These are phyloP conservation scores for Synaphobranchus kaupii DNA, from an alignment of 2,797 vertebrate genomes.

Conservation along the genomic window DNA sequence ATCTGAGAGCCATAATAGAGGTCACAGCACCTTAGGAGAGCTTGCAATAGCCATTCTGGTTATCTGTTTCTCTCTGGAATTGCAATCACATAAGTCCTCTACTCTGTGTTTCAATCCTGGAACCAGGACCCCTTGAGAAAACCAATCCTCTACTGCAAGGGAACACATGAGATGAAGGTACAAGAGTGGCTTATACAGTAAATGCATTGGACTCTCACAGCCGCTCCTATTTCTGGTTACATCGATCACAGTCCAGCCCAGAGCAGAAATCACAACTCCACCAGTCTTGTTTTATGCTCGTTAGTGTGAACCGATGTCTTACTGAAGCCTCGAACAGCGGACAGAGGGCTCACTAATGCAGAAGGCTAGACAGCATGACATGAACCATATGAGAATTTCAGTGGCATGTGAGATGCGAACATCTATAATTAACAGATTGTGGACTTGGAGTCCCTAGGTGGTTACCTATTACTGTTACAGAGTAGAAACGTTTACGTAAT, in stretches of 20 bases:
- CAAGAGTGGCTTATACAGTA: background rate
- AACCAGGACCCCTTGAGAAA: background rate
- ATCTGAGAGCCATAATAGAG: no score
- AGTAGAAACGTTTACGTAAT: background rate
- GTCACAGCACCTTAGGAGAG: background rate
- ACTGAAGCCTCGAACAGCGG: background rate
- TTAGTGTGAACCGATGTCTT: background rate
- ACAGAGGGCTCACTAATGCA: background rate
- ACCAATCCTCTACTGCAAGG: background rate
- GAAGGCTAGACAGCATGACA: background rate
- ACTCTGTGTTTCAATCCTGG: background rate
- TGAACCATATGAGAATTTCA: background rate
- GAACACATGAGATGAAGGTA: background rate
- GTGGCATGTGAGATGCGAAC: background rate
- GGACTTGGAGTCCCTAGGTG: background rate
- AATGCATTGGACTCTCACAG: background rate
- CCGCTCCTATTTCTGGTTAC: no score
- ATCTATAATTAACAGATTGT: background rate
- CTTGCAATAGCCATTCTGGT: background rate
- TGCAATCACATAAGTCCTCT: background rate
- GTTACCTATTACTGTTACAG: background rate
- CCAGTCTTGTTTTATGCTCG: background rate
- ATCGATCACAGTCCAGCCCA: background rate
- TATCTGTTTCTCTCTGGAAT: background rate
- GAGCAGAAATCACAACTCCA: background rate